phyloP scores from a whole-genome alignment of 2,888 invertebrate genomes.

The Nemoura dubitans region DNA sequence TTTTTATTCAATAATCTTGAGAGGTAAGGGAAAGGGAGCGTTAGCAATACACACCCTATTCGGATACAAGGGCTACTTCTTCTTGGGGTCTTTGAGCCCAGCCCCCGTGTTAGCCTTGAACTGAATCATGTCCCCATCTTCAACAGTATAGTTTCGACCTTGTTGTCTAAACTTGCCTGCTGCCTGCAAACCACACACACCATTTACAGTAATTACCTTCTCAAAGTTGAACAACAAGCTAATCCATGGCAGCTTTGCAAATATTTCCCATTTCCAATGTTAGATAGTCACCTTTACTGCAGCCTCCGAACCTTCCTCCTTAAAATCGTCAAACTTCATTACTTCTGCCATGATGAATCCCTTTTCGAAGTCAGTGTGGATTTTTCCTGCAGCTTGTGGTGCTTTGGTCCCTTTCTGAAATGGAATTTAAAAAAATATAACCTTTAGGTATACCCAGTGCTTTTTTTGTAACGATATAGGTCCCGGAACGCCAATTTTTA shows the following conservation, averaged over 20 bases:
- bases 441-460: too few species aligned
- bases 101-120: conserved; percentile 99
- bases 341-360: conserved; percentile 99
- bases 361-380: conserved; percentile 99
- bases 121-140: conserved; percentile 98
- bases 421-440: background rate
- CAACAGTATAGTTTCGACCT: conserved; percentile 95
- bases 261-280: conserved; percentile 37
- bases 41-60: background rate
- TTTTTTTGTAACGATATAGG: too few species aligned
- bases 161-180: conserved; percentile 99
- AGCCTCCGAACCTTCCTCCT: conserved; percentile 92
- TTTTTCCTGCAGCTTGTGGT: conserved; percentile 97
- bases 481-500: too few species aligned
- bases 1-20: background rate
- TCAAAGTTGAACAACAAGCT: background rate
- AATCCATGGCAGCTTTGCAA: background rate
- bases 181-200: conserved; percentile 64
- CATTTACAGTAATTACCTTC: background rate
- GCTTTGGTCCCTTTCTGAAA: conserved; percentile 95
- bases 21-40: background rate
- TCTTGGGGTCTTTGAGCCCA: conserved; percentile 90
- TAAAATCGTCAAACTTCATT: conserved; percentile 97
- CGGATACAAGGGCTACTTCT: conserved; percentile 73
- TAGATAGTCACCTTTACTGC: conserved; percentile 81